Conservation (phyloP, 2,888 invertebrate species). For the Cataglyphis cursor region DNA sequence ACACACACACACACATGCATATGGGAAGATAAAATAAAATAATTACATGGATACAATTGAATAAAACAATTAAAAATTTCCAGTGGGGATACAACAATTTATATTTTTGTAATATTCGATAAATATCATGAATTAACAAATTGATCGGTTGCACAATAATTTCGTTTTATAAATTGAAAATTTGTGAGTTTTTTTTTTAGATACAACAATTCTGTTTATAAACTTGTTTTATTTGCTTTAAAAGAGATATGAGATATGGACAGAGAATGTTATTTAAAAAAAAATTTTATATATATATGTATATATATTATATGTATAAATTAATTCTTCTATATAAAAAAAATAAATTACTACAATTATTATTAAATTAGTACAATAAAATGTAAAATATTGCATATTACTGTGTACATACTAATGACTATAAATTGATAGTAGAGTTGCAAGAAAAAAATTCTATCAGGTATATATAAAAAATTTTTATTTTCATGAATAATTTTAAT, state of each 20-base stretch:
- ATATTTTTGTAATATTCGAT: conserved; percentile 10
- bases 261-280: neutral
- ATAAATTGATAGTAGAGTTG: neutral
- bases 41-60: conserved; percentile 7
- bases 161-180: neutral
- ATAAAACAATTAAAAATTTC: conserved; percentile 26
- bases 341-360: neutral
- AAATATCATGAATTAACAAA: conserved; percentile 20
- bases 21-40: conserved; percentile 1
- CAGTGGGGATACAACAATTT: neutral
- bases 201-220: neutral
- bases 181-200: neutral
- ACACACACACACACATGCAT: neutral
- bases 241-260: too few species aligned
- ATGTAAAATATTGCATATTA: neutral
- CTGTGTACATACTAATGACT: neutral
- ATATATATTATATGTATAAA: neutral
- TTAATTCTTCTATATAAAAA: conserved; percentile 4
- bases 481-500: neutral
- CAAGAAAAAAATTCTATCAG: neutral
- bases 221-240: neutral
- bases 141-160: neutral
- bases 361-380: neutral
- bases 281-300: neutral
- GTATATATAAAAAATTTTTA: neutral